A percentile compares a stretch with the other conserved stretches of the same genome.
These are phyloP conservation scores for Mesembrinibis cayennensis DNA, from an alignment of 2,113 vertebrate species.

Conservation along the genomic window DNA sequence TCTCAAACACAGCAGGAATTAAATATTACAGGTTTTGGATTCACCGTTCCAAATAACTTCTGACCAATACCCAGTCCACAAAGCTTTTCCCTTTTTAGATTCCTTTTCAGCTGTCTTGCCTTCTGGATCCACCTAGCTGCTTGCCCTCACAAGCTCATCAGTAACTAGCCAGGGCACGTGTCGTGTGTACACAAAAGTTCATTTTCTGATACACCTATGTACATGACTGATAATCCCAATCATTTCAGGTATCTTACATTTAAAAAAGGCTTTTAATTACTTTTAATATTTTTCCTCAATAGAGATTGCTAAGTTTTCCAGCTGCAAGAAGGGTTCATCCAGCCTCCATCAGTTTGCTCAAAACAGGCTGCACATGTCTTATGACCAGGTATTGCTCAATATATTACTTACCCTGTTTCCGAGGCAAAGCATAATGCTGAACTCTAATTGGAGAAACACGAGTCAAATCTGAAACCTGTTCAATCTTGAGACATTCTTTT, in stretches of 20 bases:
- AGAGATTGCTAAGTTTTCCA: not conserved
- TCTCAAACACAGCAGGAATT: not conserved
- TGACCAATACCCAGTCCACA: not conserved
- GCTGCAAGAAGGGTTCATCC: not conserved
- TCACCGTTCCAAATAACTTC: not conserved
- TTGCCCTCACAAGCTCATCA: not conserved
- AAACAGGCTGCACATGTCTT: not conserved
- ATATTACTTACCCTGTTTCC: not conserved
- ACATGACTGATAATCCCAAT: not conserved
- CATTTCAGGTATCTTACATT: not conserved
- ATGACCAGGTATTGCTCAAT: not conserved
- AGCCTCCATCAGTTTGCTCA: not conserved
- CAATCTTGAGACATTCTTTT: not conserved
- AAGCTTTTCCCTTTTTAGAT: not conserved
- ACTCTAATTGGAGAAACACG: not conserved
- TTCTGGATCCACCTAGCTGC: not conserved
- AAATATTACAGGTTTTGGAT: not conserved
- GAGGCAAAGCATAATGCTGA: not conserved
- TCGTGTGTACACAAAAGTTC: not conserved
- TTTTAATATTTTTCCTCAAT: not conserved
- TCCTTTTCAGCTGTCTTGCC: not conserved
- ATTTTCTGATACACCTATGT: not conserved
- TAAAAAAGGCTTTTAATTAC: not conserved
- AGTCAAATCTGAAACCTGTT: not conserved
- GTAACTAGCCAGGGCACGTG: not conserved